Percentiles rank a stretch among this genome's conserved stretches.
These are phyloP conservation scores for Platycheirus rosarum DNA, from an alignment of 2,888 invertebrate genomes.

Conservation along the genomic window DNA sequence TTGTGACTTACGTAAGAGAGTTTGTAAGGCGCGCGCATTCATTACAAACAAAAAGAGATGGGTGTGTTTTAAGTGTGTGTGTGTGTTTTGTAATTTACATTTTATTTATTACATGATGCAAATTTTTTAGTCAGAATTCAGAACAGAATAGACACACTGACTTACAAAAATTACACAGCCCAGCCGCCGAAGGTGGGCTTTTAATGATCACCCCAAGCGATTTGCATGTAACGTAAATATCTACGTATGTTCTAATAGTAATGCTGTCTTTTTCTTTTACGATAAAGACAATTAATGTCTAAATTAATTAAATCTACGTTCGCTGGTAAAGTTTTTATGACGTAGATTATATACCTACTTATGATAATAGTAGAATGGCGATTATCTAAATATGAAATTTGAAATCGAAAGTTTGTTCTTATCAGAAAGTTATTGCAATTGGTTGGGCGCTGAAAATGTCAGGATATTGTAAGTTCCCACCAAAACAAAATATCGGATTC, in stretches of 20 bases:
- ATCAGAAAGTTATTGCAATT: constrained; percentile 1
- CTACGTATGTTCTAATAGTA: neutral
- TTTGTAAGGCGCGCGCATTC: constrained; percentile 63
- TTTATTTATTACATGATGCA: constrained; percentile 28
- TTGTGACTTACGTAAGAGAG: constrained; percentile 67
- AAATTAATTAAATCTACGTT: neutral
- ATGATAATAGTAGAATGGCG: constrained; percentile 1
- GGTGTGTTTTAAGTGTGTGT: constrained; percentile 5
- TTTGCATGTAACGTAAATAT: neutral
- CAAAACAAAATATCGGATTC: too few species aligned
- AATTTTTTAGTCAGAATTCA: constrained; percentile 20
- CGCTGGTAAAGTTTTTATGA: constrained; percentile 42
- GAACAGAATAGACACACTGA: constrained; percentile 48
- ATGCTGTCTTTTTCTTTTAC: constrained; percentile 38
- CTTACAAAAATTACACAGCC: neutral
- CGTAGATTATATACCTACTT: too few species aligned
- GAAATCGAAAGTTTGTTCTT: constrained; percentile 62
- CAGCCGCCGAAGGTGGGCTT: constrained; percentile 8
- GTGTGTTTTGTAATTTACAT: constrained; percentile 43
- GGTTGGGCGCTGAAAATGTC: too few species aligned
- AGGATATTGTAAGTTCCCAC: too few species aligned
- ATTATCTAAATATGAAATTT: constrained; percentile 35
- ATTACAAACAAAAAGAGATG: constrained; percentile 18
- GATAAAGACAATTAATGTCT: constrained; percentile 23
- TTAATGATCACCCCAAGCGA: constrained; percentile 27